Conservation (phyloP, 2,113 vertebrate genomes). For the Tangachromis dhanisi region DNA sequence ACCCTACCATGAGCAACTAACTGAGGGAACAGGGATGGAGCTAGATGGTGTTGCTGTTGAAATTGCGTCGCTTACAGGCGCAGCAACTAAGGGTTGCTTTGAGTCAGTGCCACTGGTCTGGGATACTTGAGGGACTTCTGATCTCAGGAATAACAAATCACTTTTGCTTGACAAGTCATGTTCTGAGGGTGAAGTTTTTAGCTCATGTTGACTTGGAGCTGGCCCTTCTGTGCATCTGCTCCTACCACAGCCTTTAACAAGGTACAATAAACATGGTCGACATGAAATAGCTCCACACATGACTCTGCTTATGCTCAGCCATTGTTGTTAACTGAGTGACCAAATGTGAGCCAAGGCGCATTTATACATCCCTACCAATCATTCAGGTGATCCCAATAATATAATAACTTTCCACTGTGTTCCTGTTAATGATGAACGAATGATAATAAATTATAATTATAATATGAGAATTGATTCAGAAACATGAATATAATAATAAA, state of each 20-base stretch:
- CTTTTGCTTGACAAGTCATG: background rate
- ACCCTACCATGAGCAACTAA: background rate
- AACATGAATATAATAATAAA: background rate
- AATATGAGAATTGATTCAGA: background rate
- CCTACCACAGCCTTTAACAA: background rate
- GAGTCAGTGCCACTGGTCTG: background rate
- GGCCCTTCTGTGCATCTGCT: background rate
- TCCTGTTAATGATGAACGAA: background rate
- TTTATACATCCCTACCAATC: background rate
- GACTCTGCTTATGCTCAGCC: background rate
- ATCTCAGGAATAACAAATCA: background rate
- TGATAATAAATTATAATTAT: background rate
- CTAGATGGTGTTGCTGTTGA: background rate
- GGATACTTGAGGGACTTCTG: background rate
- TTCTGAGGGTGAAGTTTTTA: background rate
- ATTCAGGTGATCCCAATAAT: background rate
- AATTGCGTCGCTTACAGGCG: rapidly evolving
- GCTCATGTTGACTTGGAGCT: background rate
- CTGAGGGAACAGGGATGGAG: background rate
- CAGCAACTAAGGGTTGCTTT: background rate
- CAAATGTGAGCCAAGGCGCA: rapidly evolving
- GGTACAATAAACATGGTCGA: background rate
- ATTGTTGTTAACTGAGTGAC: background rate
- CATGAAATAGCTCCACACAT: background rate
- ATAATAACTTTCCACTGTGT: background rate